phyloP scores from a whole-genome alignment of 2,113 vertebrate species.

The Donacobius atricapilla region DNA sequence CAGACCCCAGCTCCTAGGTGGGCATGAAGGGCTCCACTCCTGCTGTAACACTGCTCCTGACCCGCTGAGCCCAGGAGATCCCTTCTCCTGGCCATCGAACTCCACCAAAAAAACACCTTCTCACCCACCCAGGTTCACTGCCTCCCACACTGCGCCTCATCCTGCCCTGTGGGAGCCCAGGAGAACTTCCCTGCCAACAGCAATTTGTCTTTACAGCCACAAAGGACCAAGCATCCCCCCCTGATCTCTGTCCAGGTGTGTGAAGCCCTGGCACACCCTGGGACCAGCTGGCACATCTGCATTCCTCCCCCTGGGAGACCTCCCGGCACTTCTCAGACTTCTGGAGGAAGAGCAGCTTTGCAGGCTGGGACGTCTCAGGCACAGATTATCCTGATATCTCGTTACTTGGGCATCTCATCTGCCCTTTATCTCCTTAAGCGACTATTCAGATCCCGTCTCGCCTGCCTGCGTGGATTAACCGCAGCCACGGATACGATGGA shows the following conservation, averaged over 20 bases:
- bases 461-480: background rate
- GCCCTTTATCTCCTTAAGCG: background rate
- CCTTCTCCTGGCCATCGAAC: background rate
- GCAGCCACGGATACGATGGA: fast-evolving
- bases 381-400: background rate
- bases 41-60: background rate
- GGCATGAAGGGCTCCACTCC: fast-evolving
- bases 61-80: background rate
- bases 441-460: background rate
- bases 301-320: background rate
- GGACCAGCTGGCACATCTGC: fast-evolving
- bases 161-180: background rate
- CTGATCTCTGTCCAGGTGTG: fast-evolving
- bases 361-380: background rate
- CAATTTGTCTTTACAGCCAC: background rate
- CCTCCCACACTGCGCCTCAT: fast-evolving
- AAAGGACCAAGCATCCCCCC: fast-evolving
- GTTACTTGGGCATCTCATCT: background rate
- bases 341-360: background rate
- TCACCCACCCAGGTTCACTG: background rate
- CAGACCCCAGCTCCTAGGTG: background rate
- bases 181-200: fast-evolving
- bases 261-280: background rate
- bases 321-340: background rate
- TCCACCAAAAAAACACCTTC: background rate